phyloP scores from a whole-genome alignment of 2,113 vertebrate genomes.

The Actenoides lindsayi region DNA sequence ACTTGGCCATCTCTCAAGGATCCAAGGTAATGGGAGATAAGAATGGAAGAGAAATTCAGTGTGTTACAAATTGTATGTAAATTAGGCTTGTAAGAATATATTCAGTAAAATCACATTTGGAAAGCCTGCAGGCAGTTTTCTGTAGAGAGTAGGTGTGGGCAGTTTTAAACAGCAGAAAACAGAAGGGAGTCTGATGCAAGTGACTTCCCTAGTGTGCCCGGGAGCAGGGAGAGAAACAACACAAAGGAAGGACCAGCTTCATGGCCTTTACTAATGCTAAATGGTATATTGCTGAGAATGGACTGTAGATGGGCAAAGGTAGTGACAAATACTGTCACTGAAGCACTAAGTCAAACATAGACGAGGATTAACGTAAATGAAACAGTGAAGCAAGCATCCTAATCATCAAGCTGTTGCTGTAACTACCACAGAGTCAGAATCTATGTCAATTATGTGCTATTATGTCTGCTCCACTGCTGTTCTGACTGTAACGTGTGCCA shows the following conservation, averaged over 20 bases:
- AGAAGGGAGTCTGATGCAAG: neutral
- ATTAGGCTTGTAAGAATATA: neutral
- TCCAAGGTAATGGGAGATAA: neutral
- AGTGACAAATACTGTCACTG: neutral
- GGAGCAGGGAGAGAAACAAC: neutral
- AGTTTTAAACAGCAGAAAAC: neutral
- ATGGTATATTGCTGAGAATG: accelerated
- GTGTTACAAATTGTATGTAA: neutral
- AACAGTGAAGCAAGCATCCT: neutral
- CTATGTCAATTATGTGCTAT: neutral
- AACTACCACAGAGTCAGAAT: neutral
- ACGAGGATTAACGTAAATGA: neutral
- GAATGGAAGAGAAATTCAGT: neutral
- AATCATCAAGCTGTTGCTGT: neutral
- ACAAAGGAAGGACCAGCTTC: neutral
- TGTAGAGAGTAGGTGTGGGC: neutral
- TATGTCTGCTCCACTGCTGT: neutral
- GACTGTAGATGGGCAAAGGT: neutral
- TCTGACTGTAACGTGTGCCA: neutral
- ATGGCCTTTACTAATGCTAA: neutral
- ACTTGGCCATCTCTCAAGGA: neutral
- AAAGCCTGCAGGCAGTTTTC: neutral
- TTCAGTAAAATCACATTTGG: neutral
- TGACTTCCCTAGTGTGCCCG: neutral
- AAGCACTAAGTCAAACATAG: neutral